Conservation (phyloP, 2,888 invertebrate species). For the Papilio gigon region DNA sequence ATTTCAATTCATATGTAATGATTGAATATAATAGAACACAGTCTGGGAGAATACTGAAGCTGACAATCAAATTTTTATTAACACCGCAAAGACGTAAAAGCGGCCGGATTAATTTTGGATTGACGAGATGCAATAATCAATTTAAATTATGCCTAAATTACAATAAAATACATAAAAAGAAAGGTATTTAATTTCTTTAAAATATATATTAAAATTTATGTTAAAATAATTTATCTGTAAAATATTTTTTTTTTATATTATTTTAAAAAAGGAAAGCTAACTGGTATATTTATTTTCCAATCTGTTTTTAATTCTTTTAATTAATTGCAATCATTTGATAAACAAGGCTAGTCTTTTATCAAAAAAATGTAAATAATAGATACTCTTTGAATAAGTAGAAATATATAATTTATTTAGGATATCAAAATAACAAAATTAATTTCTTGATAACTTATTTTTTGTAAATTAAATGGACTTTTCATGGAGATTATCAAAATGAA, state of each 20-base stretch:
- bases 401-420: constrained; percentile 70
- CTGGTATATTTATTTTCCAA: constrained; percentile 6
- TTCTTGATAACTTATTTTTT: constrained; percentile 51
- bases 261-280: constrained; percentile 32
- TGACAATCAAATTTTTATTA: too few species aligned
- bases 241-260: constrained; percentile 27
- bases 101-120: too few species aligned
- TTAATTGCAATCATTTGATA: constrained; percentile 48
- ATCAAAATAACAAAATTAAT: constrained; percentile 65
- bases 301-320: constrained; percentile 6
- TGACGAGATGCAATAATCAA: neutral
- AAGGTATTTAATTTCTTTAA: neutral
- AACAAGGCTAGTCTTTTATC: constrained; percentile 74
- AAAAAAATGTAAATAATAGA: constrained; percentile 79
- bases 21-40: too few species aligned
- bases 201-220: constrained; percentile 13
- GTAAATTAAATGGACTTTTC: constrained; percentile 19
- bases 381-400: constrained; percentile 78
- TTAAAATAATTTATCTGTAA: constrained; percentile 22
- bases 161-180: neutral
- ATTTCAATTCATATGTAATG: too few species aligned
- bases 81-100: too few species aligned
- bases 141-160: neutral
- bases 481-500: neutral
- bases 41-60: too few species aligned